Conservation (phyloP, 1,140 invertebrate genomes). For the Eubasilissa regina region DNA sequence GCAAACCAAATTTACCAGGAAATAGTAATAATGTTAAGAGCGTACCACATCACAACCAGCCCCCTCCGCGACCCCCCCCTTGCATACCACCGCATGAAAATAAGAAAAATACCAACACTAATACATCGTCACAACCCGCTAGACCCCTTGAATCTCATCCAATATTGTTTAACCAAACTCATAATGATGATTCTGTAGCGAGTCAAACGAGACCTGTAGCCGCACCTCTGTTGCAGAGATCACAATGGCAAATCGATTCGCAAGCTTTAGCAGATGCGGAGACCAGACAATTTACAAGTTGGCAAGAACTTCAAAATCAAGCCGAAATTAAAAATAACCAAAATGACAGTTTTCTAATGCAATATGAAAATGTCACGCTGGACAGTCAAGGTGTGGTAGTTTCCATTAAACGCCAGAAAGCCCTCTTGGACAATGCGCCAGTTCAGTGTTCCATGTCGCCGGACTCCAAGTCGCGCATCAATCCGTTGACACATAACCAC, state of each 20-base stretch:
- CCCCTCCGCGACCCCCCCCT: constrained; percentile 38
- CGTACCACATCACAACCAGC: background rate
- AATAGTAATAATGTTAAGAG: constrained; percentile 16
- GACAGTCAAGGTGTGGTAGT: constrained; percentile 62
- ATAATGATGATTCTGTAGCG: background rate
- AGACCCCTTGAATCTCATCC: constrained; percentile 21
- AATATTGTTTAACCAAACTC: background rate
- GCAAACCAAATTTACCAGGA: constrained; percentile 47
- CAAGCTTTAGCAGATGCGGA: background rate
- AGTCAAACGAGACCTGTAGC: constrained; percentile 12
- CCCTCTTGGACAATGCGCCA: constrained; percentile 6
- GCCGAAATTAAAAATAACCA: constrained; percentile 9
- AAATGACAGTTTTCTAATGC: constrained; percentile 51
- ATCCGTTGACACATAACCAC: constrained; percentile 70
- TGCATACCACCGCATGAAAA: constrained; percentile 37
- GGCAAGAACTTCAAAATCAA: constrained; percentile 13
- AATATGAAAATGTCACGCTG: constrained; percentile 68
- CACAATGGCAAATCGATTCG: constrained; percentile 5
- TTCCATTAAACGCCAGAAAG: constrained; percentile 52
- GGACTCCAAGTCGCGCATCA: constrained; percentile 62
- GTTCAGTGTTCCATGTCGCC: background rate
- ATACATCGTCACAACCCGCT: background rate
- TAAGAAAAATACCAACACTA: constrained; percentile 1
- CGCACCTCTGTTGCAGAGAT: background rate
- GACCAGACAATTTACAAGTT: constrained; percentile 19